Base-by-base conservation (phyloP, 2,113 vertebrate genomes). In the Xiphophorus maculatus region DNA sequence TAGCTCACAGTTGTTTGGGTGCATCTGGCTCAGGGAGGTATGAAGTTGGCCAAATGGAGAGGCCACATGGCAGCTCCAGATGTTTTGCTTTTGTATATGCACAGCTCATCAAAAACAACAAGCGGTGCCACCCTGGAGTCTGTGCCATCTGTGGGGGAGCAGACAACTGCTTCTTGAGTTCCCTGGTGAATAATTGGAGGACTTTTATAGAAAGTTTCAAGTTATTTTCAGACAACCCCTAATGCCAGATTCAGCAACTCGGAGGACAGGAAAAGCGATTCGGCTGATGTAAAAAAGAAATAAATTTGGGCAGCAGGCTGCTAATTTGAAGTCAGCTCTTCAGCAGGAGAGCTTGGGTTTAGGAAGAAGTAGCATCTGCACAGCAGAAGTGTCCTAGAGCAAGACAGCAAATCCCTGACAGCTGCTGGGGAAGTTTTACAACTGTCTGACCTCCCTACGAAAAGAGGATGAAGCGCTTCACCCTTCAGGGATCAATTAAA, bases 31-130 rank as follows among this genome's bases (percentile, higher is more conserved):
- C 81, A 15, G 90, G 75, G 86, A 93, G 93, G 93, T 84, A 84
- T 71, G 77, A 54, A 91, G 91, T 91, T 85, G 93, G 95, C 95
- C 94, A 93, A 93, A 94, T 92, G 94, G 74, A 87, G 83, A 89
- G 88, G 89, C 94, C 96, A 96, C 95, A 96, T 96, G 96, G 96
- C 79, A 67, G 77, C 93, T 96, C 95, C 96, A 96, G 96, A 96
- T 97, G 97, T 96, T 97, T 83, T 78, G 84, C 91, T 87, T 91
- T 93, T 94, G 84, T 95, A 88, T 94, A 94, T 92, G 94, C 94
- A 75, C 89, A 86, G 93, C 93, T 96, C 95, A 95, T 95, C 95
- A 93, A 89, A 93, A 94, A 90, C 92, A 30, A 92, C 84, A 90
- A 89, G 87, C 67, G 71, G 91, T 90, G 51, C 87, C 93, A 94